Base-by-base conservation (phyloP, 2,888 invertebrate species). In the Craniophora ligustri region DNA sequence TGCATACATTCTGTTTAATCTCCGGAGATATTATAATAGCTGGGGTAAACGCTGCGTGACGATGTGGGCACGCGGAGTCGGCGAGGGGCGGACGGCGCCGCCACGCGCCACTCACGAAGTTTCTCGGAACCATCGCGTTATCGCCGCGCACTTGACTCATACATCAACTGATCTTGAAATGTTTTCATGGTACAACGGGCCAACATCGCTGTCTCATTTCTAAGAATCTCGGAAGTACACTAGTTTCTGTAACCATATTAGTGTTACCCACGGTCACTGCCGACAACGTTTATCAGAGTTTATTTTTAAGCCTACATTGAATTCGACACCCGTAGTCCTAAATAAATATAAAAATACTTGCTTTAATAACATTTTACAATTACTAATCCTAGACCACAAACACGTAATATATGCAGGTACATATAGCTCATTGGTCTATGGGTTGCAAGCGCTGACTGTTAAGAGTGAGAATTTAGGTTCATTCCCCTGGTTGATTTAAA, bases 81-180 rank as follows among this genome's bases (percentile, higher is more conserved):
- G n/a, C n/a, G n/a, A n/a, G n/a, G n/a, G n/a, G 30, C 34, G 32
- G 36, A 18, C n/a, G 30, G 23, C 42, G 48, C 44, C 44, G 48
- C 26, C 10, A 28, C 39, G 11, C 21, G 8, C 31, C 11, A 41
- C 44, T 64, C 53, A 32, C 32, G 14, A 14, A 16, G 10, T 36
- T 72, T 72, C 72, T 58, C 39, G 48, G 74, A 73, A 72, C 38
- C 56, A 5, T 19, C 41, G 40, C 30, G 55, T 48, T 70, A 62
- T 56, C 55, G 44, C 35, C n/a, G 16, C 48, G 50, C 53, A 46
- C 60, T 73, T 72, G 71, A 72, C 62, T 72, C 72, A 67, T 64
- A 35, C 55, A 35, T 34, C 44, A 49, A 51, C 31, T 65, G 67
- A 54, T 60, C 72, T 72, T 72, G 71, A 73, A 73, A 64, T 56